Conservation (phyloP, 2,888 invertebrate genomes). For the Euplagia quadripunctaria region DNA sequence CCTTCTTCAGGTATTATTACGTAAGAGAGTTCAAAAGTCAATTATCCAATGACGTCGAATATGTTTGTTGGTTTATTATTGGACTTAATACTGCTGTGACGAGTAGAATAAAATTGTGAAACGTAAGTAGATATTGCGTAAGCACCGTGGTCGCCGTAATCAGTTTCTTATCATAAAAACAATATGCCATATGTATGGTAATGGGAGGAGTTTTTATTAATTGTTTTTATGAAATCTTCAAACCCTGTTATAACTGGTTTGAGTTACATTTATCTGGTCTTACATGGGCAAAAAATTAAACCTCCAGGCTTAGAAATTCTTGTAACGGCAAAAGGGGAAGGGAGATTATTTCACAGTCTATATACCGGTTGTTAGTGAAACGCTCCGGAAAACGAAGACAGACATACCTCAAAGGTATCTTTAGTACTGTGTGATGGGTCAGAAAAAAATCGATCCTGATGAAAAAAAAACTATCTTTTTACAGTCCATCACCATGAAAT, state of each 20-base stretch:
- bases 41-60: neutral
- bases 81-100: neutral
- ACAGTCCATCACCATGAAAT: no score
- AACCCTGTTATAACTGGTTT: neutral
- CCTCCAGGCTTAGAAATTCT: no score
- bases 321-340: no score
- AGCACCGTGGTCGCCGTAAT: neutral
- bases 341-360: no score
- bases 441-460: no score
- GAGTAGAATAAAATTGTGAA: neutral
- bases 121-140: neutral
- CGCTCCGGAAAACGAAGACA: no score
- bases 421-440: no score
- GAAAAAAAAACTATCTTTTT: no score
- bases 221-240: neutral
- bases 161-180: slow-evolving; percentile 7
- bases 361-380: no score
- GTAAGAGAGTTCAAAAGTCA: neutral
- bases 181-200: neutral
- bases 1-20: neutral
- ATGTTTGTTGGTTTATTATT: neutral
- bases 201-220: neutral
- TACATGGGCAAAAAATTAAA: no score
- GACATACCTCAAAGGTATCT: no score
- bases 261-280: no score